Evolutionary conservation across 2,113 vertebrate species (phyloP), one percentile per base, ranked within the genome.

Genomic region (Carlito syrichta): DNA sequence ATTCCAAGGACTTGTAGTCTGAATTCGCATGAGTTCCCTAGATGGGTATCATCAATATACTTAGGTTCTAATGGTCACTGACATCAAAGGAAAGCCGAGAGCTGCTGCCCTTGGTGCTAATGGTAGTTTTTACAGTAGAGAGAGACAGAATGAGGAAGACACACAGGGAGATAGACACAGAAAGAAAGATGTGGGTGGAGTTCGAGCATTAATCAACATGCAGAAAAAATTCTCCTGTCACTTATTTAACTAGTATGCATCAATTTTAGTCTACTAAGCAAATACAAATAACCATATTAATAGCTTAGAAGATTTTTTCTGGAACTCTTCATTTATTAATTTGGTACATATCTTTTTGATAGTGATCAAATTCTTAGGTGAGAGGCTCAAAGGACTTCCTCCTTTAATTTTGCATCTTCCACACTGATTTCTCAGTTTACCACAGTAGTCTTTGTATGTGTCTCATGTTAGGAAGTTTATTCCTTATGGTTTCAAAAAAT

Each of bases 41-140:
- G 76, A 48, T 92, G 45, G 35, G 73, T 82, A 93, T 89, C n/a
- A 73, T 93, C 43, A 92, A 74, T 82, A 30, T 27, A 82, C 40
- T 48, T 74, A 86, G 40, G 96, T 97, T 90, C 86, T 96, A 68
- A 2, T 2, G 66, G 58, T 96, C 91, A 48, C 52, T 82, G 89
- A 90, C 14, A 25, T 0, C 1, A 58, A 77, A 20, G 25, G 4
- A 1, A 93, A 96, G 88, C 84, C 2, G 50, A 54, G 66, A 78
- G 86, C 76, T 95, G 81, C 95, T 97, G 68, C 96, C 96, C 95
- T 92, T 98, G 96, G 97, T 97, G 86, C 94, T 96, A 95, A 91
- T 66, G 0, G 8, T 3, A 40, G 74, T 95, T 94, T 96, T 95
- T 68, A 48, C 10, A 50, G 62, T 77, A n/a, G 3, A 19, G 62